Percentiles rank a stretch among this genome's conserved stretches.
Conservation (phyloP, 2,113 vertebrate species). For the Upupa epops region DNA sequence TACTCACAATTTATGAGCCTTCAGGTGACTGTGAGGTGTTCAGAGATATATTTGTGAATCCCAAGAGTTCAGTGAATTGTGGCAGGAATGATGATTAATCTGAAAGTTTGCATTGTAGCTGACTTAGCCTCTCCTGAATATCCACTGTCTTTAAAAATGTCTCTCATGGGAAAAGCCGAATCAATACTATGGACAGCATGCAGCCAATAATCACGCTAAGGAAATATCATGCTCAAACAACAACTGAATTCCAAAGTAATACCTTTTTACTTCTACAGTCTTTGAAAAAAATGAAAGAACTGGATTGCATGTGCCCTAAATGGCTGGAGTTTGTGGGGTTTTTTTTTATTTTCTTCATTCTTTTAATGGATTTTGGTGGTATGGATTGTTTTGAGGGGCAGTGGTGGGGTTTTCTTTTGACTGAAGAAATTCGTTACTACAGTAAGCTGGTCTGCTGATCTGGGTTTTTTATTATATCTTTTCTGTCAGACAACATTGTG, state of each 20-base stretch:
- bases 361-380: neutral
- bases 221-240: neutral
- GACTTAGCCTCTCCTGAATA: neutral
- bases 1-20: conserved; percentile 5
- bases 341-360: neutral
- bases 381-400: no score
- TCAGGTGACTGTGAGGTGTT: neutral
- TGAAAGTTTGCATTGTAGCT: neutral
- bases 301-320: neutral
- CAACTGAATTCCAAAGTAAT: neutral
- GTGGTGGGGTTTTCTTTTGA: neutral
- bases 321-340: accelerated
- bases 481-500: no score
- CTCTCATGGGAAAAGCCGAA: neutral
- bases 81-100: neutral
- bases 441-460: no score
- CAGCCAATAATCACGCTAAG: neutral
- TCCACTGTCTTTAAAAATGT: neutral
- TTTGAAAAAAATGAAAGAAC: neutral
- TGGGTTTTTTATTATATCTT: neutral
- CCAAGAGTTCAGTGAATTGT: neutral
- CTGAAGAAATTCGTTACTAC: neutral
- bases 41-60: neutral
- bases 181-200: neutral
- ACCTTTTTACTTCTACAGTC: neutral